A percentile compares a stretch with the other conserved stretches of the same genome.
These are phyloP conservation scores for Porphyrio hochstetteri DNA, from an alignment of 2,113 vertebrate species.

Conservation along the genomic window DNA sequence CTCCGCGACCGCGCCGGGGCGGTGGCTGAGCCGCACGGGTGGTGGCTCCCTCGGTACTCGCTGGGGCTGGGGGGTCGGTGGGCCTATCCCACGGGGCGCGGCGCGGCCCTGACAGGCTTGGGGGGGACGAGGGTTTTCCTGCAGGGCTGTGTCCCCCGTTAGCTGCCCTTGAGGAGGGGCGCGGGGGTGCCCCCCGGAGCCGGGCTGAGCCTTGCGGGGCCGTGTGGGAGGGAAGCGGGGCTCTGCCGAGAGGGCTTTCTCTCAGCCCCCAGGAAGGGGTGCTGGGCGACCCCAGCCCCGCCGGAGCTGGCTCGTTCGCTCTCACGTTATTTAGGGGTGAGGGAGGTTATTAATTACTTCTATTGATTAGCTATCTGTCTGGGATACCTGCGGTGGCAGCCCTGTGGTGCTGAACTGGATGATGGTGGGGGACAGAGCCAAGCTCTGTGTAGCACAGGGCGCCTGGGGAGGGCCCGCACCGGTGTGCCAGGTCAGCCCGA, in stretches of 20 bases:
- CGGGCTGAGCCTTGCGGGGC: neutral
- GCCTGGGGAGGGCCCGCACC: neutral
- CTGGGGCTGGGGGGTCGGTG: neutral
- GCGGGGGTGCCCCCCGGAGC: neutral
- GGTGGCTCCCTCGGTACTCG: neutral
- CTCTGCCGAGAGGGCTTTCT: neutral
- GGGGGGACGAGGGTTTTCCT: too few species aligned
- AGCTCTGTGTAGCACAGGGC: neutral
- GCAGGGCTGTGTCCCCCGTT: fast-evolving
- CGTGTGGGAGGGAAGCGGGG: neutral
- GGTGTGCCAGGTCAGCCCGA: neutral
- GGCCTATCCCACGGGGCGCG: neutral
- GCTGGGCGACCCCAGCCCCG: neutral
- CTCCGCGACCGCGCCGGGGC: neutral
- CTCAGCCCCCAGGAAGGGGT: too few species aligned
- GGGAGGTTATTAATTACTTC: neutral
- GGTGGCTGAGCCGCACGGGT: neutral
- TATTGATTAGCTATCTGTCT: neutral
- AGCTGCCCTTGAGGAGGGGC: neutral
- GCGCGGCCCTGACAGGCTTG: neutral
- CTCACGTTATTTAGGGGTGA: too few species aligned
- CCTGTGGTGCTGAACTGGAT: neutral
- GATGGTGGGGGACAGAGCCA: neutral
- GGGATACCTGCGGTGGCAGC: neutral
- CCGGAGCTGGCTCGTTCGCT: neutral